These are phyloP conservation scores for Phyllostomus discolor DNA, from an alignment of 2,113 vertebrate species.

Conservation along the genomic window DNA sequence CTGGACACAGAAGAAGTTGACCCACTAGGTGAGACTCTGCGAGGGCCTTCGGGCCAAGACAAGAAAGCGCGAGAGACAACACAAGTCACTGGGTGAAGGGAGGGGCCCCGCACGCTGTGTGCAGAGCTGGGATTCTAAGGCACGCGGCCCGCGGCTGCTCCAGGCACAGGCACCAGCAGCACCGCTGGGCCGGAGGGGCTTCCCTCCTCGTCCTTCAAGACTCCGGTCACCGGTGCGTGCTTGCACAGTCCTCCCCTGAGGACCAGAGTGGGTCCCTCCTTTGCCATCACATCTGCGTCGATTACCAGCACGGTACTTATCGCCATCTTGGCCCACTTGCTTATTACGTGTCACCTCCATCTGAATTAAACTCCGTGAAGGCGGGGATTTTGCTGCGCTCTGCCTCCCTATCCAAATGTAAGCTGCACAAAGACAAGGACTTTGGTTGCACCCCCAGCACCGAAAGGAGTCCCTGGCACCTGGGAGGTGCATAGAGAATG, in stretches of 20 bases:
- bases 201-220: neutral
- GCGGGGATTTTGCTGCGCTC: neutral
- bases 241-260: neutral
- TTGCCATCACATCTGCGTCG: neutral
- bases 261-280: neutral
- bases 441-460: too few species aligned
- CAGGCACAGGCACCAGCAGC: neutral
- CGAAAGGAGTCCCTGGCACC: neutral
- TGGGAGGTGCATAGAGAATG: neutral
- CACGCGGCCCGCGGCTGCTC: neutral
- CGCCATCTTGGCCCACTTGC: neutral
- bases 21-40: neutral
- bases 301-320: too few species aligned
- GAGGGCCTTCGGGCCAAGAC: neutral
- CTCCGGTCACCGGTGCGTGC: neutral
- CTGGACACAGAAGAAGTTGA: neutral
- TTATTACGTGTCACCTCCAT: neutral
- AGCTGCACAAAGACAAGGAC: neutral
- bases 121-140: neutral
- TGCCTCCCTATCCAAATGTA: neutral
- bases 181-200: rapidly evolving
- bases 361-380: neutral
- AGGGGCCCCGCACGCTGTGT: neutral
- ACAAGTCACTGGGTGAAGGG: neutral
- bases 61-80: neutral